These are phyloP conservation scores for Trissolcus basalis DNA, from an alignment of 1,140 invertebrate species.

Conservation along the genomic window DNA sequence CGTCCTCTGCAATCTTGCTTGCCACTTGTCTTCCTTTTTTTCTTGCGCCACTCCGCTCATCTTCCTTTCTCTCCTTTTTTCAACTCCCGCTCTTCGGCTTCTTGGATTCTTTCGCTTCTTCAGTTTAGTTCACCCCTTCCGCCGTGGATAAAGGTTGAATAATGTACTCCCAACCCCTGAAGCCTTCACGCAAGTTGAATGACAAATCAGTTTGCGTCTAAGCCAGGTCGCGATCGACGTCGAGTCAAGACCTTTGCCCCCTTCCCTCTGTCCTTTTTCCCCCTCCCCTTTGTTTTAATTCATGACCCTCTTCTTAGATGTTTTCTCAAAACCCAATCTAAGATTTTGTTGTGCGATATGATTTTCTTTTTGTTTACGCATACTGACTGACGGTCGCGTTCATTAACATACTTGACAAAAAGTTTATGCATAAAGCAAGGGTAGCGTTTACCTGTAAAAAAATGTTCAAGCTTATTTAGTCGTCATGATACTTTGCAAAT, in stretches of 20 bases:
- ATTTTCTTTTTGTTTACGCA: no score
- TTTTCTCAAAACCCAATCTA: no score
- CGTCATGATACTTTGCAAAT: constrained; percentile 23
- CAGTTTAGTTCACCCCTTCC: constrained; percentile 67
- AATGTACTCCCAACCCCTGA: constrained; percentile 68
- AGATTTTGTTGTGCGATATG: no score
- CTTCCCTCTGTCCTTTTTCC: neutral
- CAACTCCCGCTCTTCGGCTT: constrained; percentile 45
- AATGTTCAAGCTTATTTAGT: constrained; percentile 24
- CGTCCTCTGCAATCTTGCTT: constrained; percentile 55
- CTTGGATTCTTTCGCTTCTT: constrained; percentile 58
- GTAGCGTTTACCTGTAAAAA: no score
- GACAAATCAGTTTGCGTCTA: constrained; percentile 71
- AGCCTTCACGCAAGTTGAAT: constrained; percentile 71
- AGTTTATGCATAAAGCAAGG: no score
- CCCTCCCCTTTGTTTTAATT: neutral
- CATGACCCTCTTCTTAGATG: neutral
- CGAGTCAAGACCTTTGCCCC: constrained; percentile 45
- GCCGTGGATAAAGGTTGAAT: constrained; percentile 72
- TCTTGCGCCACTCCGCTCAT: constrained; percentile 35
- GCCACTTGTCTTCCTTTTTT: constrained; percentile 44
- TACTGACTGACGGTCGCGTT: no score
- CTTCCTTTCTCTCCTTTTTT: constrained; percentile 42
- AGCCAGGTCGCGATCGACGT: constrained; percentile 70
- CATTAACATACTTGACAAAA: no score